Evolutionary conservation across 1,140 invertebrate species (phyloP), one percentile per base, ranked within the genome.

Genomic region (Tyrophagus putrescentiae): DNA sequence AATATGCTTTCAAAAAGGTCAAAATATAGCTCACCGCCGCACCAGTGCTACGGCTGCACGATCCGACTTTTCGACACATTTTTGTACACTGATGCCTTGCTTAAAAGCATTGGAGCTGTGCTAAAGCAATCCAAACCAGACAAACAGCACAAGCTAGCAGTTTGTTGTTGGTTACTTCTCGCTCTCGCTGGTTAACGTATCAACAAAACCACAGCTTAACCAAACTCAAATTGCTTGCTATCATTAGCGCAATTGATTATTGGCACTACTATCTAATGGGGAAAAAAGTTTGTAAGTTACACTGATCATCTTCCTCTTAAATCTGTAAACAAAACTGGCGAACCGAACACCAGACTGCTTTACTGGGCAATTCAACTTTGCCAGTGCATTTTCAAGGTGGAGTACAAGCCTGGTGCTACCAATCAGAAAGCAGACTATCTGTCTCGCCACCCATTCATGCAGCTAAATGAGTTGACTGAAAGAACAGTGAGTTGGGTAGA

Each of bases 191-290:
- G n/a, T 68, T 64, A 16, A 29, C 59, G 23, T 65, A 72, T 13
- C 75, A 80, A 66, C 64, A 67, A 62, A 74, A 74, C 13, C 80
- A 79, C 65, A 66, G 68, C 18, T 72, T 77, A 60, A 67, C 76
- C 4, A 75, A 81, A 34, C 74, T 74, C 63, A 78, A 81, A 67
- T 75, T 70, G 0, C 66, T 76, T 11, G 69, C 72, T 4, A 71
- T 79, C 28, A 61, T 77, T 39, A 75, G 70, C 67, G 73, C 71
- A 16, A 60, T 76, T 48, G 64, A 68, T 70, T 64, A 73, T 60
- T 78, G 78, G 64, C 72, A 78, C 59, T 65, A 78, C 48, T 79
- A 75, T 62, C 52, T 77, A 7, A 75, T 69, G 62, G 73, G 72
- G 7, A 60, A 68, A 5, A n/a, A 60, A 67, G 28, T 74, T 77